These are phyloP conservation scores for Muscicapa adusta DNA, from an alignment of 2,113 vertebrate genomes.

Conservation along the genomic window DNA sequence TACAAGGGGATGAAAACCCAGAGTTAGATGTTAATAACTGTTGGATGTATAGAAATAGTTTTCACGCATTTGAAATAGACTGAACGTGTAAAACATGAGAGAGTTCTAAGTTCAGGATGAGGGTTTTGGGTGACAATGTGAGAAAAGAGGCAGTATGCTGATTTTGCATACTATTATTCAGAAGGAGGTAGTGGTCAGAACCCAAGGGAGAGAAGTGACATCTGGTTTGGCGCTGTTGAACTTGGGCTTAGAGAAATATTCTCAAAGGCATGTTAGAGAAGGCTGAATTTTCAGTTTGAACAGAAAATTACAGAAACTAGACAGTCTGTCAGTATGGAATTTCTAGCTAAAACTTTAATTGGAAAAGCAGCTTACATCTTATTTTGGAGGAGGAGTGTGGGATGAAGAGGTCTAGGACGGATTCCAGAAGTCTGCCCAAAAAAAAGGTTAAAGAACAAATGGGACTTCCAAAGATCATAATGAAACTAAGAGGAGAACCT, in stretches of 20 bases:
- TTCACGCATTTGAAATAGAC: background rate
- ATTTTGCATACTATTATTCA: background rate
- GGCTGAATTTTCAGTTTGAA: background rate
- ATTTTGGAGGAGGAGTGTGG: background rate
- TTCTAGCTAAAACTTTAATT: background rate
- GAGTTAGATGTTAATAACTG: background rate
- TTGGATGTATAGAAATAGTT: background rate
- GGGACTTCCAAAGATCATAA: background rate
- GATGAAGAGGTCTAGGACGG: background rate
- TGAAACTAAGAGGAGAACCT: background rate
- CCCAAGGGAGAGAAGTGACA: background rate
- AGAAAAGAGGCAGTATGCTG: background rate
- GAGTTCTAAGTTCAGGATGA: background rate
- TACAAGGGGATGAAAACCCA: background rate
- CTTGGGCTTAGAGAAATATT: background rate
- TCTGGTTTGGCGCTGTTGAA: background rate
- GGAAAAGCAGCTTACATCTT: background rate
- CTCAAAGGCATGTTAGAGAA: background rate
- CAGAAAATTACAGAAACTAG: background rate
- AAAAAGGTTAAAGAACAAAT: background rate
- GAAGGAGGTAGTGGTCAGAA: background rate
- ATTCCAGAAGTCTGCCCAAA: background rate
- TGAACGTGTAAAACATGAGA: background rate
- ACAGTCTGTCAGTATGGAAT: background rate
- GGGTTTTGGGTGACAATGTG: background rate